Base-by-base conservation (phyloP, 92 coral and sea anemone species). In the Pocillopora grandis region DNA sequence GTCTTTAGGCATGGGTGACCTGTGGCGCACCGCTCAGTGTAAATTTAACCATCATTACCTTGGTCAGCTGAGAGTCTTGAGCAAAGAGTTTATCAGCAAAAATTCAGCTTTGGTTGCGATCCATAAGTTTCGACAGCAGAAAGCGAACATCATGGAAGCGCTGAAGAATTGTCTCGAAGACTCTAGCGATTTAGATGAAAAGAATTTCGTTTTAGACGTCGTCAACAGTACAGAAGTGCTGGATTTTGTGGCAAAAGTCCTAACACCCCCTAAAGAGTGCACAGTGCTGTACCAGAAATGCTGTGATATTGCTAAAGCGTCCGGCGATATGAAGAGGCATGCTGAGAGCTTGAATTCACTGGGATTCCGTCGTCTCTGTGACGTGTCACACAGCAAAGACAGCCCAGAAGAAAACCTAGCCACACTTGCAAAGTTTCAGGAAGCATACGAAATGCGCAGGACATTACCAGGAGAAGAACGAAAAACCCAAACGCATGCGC, bases 61-160 rank as follows among this genome's bases (percentile, higher is more conserved):
- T 61, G 21, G 62, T 12, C 18, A 9, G 12, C 62, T 78, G 27
- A 13, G 15, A 65, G 27, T 5, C 49, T 65, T 65, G 52, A 62
- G 82, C 13, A 64, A 63, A 49, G 10, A 57, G 27, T 75, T 75
- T 37, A 75, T 57, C 78, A 56, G 48, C 52, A 75, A 75, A 75
- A 12, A 23, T 56, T 56, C 17, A 58, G 36, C 78, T 21, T 58
- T 9, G 20, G 48, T 55, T 21, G 78, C 78, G 2, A 56, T 75
- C 37, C 58, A 35, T 12, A 27, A 62, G 20, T 75, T 75, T 58
- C 56, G 78, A 57, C 49, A 65, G 13, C 61, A 78, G 15, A 78
- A 64, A 21, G 72, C 61, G 52, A 78, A 78, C 72, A 62, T 78
- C 59, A n/a, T 60, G 67, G 82, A 78, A 78, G 72, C 72, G 23